Evolutionary conservation across 2,113 vertebrate species (phyloP).

Genomic region (Ceyx margarethae): DNA sequence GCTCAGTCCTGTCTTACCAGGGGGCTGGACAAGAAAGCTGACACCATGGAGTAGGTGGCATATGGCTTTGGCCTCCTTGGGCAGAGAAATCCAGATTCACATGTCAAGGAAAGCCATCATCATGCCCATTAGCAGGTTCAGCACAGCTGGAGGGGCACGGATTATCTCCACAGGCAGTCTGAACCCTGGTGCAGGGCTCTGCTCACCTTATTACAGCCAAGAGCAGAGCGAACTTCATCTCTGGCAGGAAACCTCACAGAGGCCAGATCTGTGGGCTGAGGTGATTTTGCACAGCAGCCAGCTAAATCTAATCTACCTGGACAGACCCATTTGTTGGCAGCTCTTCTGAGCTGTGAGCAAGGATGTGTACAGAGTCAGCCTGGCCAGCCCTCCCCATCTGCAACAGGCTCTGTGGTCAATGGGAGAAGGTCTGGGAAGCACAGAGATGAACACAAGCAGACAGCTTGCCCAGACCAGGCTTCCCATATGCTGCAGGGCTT

Average conservation of each 20-base stretch:
- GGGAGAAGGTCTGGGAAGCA: not conserved
- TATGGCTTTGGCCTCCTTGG: not conserved
- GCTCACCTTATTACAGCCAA: not conserved
- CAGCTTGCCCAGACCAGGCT: not conserved
- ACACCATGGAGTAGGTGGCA: not conserved
- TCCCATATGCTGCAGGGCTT: not conserved
- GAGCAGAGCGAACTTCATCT: not conserved
- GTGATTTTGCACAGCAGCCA: not conserved
- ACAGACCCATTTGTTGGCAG: not conserved
- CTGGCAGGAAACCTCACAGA: not conserved
- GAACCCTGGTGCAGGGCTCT: not conserved
- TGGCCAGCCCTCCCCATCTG: not conserved
- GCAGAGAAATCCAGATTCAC: not conserved
- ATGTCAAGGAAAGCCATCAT: not conserved
- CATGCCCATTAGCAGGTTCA: not conserved
- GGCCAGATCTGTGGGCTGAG: not conserved
- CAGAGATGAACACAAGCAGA: not conserved
- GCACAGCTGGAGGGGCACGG: not conserved
- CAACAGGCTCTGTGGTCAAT: not conserved
- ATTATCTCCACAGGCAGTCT: slow-evolving; percentile 18
- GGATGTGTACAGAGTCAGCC: not conserved
- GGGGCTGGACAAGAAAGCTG: not conserved
- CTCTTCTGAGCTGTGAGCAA: not conserved
- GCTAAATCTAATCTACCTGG: not conserved
- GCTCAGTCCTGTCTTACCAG: not conserved